phyloP scores from a whole-genome alignment of 2,888 invertebrate species.

The Anarsia innoxiella region DNA sequence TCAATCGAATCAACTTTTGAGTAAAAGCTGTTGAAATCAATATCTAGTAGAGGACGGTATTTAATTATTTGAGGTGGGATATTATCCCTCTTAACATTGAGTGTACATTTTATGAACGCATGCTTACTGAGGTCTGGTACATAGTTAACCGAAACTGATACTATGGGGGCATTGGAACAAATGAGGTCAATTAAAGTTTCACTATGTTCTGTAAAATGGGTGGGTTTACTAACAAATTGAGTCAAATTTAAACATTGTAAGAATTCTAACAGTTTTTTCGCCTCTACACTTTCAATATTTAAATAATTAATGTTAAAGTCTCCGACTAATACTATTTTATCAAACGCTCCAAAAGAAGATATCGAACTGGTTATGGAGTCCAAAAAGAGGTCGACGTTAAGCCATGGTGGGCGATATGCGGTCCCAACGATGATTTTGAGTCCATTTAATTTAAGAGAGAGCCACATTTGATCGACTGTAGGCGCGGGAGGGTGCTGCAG shows the following conservation, averaged over 20 bases:
- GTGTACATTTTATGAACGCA: not conserved
- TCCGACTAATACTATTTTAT: not conserved
- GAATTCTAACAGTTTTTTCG: not conserved
- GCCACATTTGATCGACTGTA: slow-evolving; percentile 2
- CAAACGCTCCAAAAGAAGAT: not conserved
- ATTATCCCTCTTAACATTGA: not conserved
- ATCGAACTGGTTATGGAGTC: not conserved
- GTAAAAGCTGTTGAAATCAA: not conserved
- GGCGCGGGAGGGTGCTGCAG: not conserved
- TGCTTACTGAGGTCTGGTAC: not conserved
- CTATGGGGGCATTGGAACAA: not conserved
- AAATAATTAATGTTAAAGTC: slow-evolving; percentile 1
- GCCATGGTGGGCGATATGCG: not conserved
- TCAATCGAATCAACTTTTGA: not conserved
- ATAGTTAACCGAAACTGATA: not conserved
- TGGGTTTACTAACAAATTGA: not conserved
- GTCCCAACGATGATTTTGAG: not conserved
- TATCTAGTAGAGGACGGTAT: not conserved
- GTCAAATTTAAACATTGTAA: not conserved
- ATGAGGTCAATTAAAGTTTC: not conserved
- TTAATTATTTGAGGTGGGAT: not conserved
- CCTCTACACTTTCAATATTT: not conserved
- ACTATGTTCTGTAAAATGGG: slow-evolving; percentile 1
- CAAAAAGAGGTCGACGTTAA: not conserved
- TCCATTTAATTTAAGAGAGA: not conserved